These are phyloP conservation scores for Encarsia formosa DNA, from an alignment of 2,888 invertebrate species.

Conservation along the genomic window DNA sequence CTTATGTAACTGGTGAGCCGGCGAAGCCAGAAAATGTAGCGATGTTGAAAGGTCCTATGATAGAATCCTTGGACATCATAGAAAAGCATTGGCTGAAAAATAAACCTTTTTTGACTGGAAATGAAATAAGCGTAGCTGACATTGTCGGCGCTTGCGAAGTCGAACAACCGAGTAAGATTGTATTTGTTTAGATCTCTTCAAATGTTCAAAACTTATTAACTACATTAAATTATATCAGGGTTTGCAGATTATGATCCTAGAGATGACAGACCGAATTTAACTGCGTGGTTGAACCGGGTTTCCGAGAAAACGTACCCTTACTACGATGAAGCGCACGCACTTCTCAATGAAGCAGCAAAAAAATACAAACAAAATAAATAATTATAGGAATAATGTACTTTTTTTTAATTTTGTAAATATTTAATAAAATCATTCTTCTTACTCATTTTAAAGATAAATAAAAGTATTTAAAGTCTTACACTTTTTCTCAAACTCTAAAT, in stretches of 20 bases:
- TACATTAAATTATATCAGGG: constrained; percentile 47
- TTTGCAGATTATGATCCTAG: constrained; percentile 65
- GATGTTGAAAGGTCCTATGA: constrained; percentile 54
- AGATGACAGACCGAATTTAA: constrained; percentile 59
- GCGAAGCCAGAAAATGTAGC: constrained; percentile 49
- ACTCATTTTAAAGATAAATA: too few relatives aligned
- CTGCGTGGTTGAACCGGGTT: constrained; percentile 65
- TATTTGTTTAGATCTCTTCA: too few relatives aligned
- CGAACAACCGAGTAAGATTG: constrained; percentile 67
- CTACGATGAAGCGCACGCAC: constrained; percentile 62
- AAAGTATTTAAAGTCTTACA: too few relatives aligned
- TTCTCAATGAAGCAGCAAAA: constrained; percentile 51
- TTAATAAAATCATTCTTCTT: too few relatives aligned
- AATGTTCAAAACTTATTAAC: too few relatives aligned
- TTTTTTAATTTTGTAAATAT: too few relatives aligned
- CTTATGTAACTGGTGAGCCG: constrained; percentile 53
- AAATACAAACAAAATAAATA: too few relatives aligned
- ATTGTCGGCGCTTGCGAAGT: constrained; percentile 72
- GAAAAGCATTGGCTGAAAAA: constrained; percentile 59
- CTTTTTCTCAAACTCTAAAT: too few relatives aligned
- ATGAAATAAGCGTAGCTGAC: constrained; percentile 69
- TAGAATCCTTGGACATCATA: constrained; percentile 57
- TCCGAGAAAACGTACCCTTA: constrained; percentile 58
- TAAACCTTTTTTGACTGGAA: constrained; percentile 58
- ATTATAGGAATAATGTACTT: too few relatives aligned